phyloP scores from a whole-genome alignment of 2,888 invertebrate species.

The Drosophila formosana region DNA sequence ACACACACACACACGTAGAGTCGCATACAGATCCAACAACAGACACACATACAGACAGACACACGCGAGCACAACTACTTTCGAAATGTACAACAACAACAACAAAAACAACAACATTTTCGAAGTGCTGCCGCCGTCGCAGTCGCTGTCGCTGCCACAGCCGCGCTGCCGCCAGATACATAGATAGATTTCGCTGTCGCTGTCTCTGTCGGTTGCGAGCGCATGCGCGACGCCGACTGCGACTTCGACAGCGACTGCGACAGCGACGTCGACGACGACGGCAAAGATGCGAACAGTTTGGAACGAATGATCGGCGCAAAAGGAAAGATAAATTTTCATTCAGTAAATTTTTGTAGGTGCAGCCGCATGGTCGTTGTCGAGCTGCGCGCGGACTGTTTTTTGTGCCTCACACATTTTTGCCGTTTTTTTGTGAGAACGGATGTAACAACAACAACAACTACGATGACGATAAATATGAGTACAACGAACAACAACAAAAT shows the following conservation, averaged over 20 bases:
- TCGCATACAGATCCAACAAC: neutral
- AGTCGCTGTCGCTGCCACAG: constrained; percentile 11
- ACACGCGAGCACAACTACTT: constrained; percentile 49
- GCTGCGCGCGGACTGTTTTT: constrained; percentile 42
- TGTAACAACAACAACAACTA: constrained; percentile 38
- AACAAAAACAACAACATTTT: constrained; percentile 18
- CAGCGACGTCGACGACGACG: constrained; percentile 21
- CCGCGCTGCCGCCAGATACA: no score
- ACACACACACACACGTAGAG: constrained; percentile 8
- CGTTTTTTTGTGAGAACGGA: constrained; percentile 46
- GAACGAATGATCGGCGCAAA: constrained; percentile 79
- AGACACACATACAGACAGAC: constrained; percentile 22
- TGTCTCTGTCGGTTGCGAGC: constrained; percentile 30
- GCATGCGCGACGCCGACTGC: constrained; percentile 45
- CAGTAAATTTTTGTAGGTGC: constrained; percentile 81
- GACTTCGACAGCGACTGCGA: constrained; percentile 28
- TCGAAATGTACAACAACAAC: constrained; percentile 46
- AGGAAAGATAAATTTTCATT: constrained; percentile 83
- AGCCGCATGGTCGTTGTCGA: constrained; percentile 69
- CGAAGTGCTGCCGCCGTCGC: constrained; percentile 25
- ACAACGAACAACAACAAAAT: constrained; percentile 15
- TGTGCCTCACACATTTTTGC: constrained; percentile 13
- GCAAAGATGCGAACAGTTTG: constrained; percentile 20
- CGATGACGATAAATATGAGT: constrained; percentile 11
- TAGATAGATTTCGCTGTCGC: constrained; percentile 5